phyloP scores from a whole-genome alignment of 2,797 vertebrate genomes.

The Percopsis omiscomaycus region DNA sequence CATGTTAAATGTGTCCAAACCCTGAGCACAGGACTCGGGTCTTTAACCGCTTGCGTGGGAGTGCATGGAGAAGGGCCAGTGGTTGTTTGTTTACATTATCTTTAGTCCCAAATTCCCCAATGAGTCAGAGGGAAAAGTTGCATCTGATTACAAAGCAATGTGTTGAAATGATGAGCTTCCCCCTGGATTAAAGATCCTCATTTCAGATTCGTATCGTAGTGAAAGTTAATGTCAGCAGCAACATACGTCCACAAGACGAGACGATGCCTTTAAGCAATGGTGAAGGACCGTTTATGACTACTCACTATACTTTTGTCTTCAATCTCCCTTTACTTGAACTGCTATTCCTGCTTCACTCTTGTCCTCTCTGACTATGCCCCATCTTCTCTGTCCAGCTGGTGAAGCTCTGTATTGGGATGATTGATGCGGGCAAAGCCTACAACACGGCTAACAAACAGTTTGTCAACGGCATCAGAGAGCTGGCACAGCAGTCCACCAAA shows the following conservation, averaged over 20 bases:
- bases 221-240: not conserved
- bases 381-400: conserved; percentile 80
- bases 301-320: conserved; percentile 9
- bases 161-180: not conserved
- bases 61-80: conserved; percentile 37
- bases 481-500: conserved; percentile 92
- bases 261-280: conserved; percentile 7
- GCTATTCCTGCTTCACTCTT: not conserved
- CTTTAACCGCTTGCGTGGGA: conserved; percentile 51
- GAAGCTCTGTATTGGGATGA: conserved; percentile 96
- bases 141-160: conserved; percentile 37
- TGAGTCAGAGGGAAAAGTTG: conserved; percentile 48
- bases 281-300: not conserved
- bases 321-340: not conserved
- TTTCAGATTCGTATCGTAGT: not conserved
- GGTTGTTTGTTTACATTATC: conserved; percentile 50
- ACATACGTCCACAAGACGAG: conserved; percentile 7
- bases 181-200: not conserved
- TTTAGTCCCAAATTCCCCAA: conserved; percentile 44
- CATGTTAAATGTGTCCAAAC: not conserved
- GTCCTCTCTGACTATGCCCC: conserved; percentile 27
- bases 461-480: conserved; percentile 91
- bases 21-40: not conserved
- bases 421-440: conserved; percentile 96
- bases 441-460: conserved; percentile 96